Base-by-base conservation (phyloP, 2,888 invertebrate species). In the Rhagophthalmus giganteus region DNA sequence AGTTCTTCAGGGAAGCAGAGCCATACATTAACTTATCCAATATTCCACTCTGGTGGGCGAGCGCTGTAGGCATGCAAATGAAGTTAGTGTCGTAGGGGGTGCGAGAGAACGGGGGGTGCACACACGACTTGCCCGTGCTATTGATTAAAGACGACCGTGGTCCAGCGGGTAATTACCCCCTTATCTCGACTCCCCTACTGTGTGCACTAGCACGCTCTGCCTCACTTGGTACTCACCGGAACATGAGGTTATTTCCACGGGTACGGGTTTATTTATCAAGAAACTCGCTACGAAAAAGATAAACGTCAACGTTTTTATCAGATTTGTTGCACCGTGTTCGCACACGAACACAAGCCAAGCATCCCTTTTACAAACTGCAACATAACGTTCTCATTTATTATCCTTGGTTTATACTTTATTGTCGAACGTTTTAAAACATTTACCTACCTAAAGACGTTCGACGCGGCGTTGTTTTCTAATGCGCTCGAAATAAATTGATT, bases 61-160 rank as follows among this genome's bases (percentile, higher is more conserved):
- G 69, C 70, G 45, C 53, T 46, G 70, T 69, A 70, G 73, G 75
- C 75, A 74, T 75, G 74, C 74, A 75, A 75, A 74, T 75, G 74
- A 75, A 75, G 75, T 74, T 73, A 73, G 70, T 70, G 72, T 71
- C 70, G 69, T 61, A 61, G 67, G 53, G 54, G 51, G 55, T 26
- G 52, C 48, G 58, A 55, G 59, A 58, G 55, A 53, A 47, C 56
- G 59, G 47, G 60, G 58, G 60, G 59, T 57, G 63, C 58, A 58
- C 49, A 55, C 54, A 56, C 55, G 57, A 50, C 53, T 53, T 57
- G 69, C 69, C 70, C 70, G 69, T 69, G 70, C 72, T 73, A 74
- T 73, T 73, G 73, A 74, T 74, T 74, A 73, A 74, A 73, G 72
- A 73, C 73, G 72, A 68, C 73, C 72, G 72, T 70, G 72, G 72